Evolutionary conservation across 2,888 invertebrate genomes (phyloP), one percentile per base, ranked within the genome.

Genomic region (Pyrgus malvae): DNA sequence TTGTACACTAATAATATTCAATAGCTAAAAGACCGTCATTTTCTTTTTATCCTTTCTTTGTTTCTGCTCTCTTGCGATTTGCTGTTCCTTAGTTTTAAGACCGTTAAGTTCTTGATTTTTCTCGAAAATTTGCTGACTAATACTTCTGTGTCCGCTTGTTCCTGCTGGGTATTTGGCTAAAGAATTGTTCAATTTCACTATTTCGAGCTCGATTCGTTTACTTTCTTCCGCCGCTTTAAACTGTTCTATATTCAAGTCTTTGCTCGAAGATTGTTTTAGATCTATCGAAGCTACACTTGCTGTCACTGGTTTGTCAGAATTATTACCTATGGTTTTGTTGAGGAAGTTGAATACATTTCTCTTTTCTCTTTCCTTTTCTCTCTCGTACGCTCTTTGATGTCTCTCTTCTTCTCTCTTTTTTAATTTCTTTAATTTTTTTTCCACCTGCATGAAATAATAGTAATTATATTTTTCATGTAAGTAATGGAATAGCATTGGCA

Each of bases 301-400:
- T 45, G 64, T 57, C 31, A 68, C 56, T 9, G 59, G 37, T 9
- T 64, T 64, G 2, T 74, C 76, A 1, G 61, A 25, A 60, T 76
- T 84, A 63, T 87, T 80, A 1, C 91, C 89, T 40, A 95, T 76
- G 12, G 92, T 92, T 46, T 90, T 88, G 69, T 96, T 96, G 17
- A 97, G 91, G 67, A 96, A 95, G 72, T 94, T 93, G 71, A 97
- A 96, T 1, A 96, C 93, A 71, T 95, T 93, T 40, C 90, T 87
- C 60, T 91, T 85, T 64, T 93, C 92, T 35, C 88, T 90, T 60
- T 93, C 90, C 61, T 91, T 91, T 63, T 91, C 93, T 19, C 92
- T 89, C 64, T 93, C 92, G 68, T 95, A 95, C 3, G 92, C 91
- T 75, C 92, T 93, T 61, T 91, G 91, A 61, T 92, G 92, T 42